Conservation (phyloP, 1,140 invertebrate genomes). For the Chlorops oryzae region DNA sequence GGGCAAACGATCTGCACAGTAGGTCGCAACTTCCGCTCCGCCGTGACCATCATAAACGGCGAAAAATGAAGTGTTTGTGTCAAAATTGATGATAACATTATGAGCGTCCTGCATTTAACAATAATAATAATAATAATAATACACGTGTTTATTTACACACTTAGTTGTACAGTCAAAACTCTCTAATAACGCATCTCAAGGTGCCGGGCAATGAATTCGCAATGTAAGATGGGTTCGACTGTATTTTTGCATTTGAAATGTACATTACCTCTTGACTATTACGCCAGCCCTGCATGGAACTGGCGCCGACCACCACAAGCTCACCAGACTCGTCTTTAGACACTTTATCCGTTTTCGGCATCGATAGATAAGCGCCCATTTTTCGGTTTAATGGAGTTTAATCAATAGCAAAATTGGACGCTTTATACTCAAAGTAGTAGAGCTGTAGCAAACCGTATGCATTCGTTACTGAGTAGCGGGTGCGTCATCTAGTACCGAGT, state of each 20-base stretch:
- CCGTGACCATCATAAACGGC: conserved; percentile 98
- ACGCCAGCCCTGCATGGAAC: conserved; percentile 98
- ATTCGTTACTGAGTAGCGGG: no score
- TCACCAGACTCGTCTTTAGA: conserved; percentile 71
- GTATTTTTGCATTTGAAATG: no score
- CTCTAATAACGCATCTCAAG: no score
- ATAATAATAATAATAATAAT: background rate
- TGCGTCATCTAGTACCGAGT: no score
- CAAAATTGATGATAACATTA: conserved; percentile 83
- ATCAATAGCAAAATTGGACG: no score
- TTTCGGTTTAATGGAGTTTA: no score
- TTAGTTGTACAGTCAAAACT: conserved; percentile 2
- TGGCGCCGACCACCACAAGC: conserved; percentile 73
- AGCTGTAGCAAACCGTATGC: no score
- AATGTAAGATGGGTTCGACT: no score
- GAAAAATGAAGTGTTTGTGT: conserved; percentile 76
- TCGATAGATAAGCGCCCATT: conserved; percentile 88
- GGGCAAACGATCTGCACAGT: conserved; percentile 82
- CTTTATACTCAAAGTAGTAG: no score
- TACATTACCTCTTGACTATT: conserved; percentile 84
- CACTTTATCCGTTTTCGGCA: conserved; percentile 81
- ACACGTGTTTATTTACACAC: background rate
- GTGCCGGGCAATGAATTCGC: no score
- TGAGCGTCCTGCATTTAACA: conserved; percentile 81
- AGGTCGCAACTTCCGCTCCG: conserved; percentile 88